Evolutionary conservation across 2,797 vertebrate species (phyloP).

Genomic region (Falco peregrinus): DNA sequence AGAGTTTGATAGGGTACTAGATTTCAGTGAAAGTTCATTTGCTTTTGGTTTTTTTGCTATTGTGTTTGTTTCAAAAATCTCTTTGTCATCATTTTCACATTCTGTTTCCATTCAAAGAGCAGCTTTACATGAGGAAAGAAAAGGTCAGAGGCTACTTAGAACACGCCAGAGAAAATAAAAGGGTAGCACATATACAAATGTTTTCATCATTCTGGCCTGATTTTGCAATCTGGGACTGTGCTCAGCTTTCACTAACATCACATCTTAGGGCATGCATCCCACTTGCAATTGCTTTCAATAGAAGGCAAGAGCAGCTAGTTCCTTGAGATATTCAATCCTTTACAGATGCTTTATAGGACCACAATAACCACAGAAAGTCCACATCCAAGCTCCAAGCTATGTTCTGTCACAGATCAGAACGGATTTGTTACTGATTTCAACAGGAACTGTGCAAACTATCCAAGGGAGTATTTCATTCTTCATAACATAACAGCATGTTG

Average conservation of each 20-base stretch:
- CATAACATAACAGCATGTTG: not conserved
- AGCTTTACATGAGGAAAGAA: constrained; percentile 47
- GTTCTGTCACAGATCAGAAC: not conserved
- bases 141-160: constrained; percentile 45
- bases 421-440: not conserved
- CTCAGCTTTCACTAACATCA: constrained; percentile 64
- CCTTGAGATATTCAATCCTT: constrained; percentile 29
- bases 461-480: not conserved
- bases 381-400: not conserved
- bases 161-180: constrained; percentile 68
- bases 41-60: constrained; percentile 14
- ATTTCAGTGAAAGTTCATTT: constrained; percentile 61
- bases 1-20: not conserved
- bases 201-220: constrained; percentile 65
- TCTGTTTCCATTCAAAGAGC: constrained; percentile 63
- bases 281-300: constrained; percentile 48
- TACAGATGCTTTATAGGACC: constrained; percentile 20
- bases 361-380: constrained; percentile 35
- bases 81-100: constrained; percentile 62
- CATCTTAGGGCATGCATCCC: constrained; percentile 51
- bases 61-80: constrained; percentile 50
- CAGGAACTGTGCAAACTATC: not conserved
- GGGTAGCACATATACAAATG: constrained; percentile 67
- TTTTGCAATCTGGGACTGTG: constrained; percentile 64
- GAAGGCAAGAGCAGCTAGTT: constrained; percentile 37